Percentiles rank a stretch among this genome's conserved stretches.
Evolutionary conservation across 1,140 invertebrate genomes (phyloP).

Genomic region (Carposina sasakii): DNA sequence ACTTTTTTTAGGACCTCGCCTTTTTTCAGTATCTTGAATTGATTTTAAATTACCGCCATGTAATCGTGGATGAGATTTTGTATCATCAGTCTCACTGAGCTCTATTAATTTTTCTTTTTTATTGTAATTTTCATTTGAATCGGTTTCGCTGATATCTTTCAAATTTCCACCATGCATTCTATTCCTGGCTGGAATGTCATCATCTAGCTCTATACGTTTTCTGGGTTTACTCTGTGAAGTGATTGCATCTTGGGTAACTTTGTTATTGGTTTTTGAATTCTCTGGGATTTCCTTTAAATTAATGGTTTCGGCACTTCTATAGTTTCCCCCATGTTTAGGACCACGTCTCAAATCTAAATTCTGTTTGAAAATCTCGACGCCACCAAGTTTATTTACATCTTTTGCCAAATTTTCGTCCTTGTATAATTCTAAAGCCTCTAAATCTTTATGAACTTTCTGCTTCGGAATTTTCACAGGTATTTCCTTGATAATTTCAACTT

Average conservation of each 20-base stretch:
- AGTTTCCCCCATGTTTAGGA: conserved; percentile 64
- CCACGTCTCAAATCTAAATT: conserved; percentile 45
- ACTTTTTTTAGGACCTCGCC: conserved; percentile 25
- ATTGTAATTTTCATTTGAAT: conserved; percentile 20
- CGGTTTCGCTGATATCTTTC: conserved; percentile 25
- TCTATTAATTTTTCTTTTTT: conserved; percentile 39
- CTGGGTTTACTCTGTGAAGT: conserved; percentile 44
- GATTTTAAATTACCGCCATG: conserved; percentile 44
- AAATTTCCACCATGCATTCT: conserved; percentile 32
- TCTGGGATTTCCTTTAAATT: background rate
- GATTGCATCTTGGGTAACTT: conserved; percentile 31
- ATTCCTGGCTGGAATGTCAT: conserved; percentile 13
- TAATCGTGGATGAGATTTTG: conserved; percentile 21
- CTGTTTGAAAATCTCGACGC: conserved; percentile 61
- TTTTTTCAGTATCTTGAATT: conserved; percentile 17
- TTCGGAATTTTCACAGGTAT: conserved; percentile 22
- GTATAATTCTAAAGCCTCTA: conserved; percentile 50
- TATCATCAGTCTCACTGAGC: conserved; percentile 24
- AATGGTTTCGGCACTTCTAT: conserved; percentile 31
- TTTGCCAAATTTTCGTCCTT: conserved; percentile 61
- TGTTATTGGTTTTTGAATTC: conserved; percentile 8
- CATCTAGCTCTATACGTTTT: conserved; percentile 36
- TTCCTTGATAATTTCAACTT: conserved; percentile 66
- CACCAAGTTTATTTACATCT: conserved; percentile 60
- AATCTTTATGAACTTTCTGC: conserved; percentile 36